These are phyloP conservation scores for Sciurus carolinensis DNA, from an alignment of 2,797 vertebrate species.

Conservation along the genomic window DNA sequence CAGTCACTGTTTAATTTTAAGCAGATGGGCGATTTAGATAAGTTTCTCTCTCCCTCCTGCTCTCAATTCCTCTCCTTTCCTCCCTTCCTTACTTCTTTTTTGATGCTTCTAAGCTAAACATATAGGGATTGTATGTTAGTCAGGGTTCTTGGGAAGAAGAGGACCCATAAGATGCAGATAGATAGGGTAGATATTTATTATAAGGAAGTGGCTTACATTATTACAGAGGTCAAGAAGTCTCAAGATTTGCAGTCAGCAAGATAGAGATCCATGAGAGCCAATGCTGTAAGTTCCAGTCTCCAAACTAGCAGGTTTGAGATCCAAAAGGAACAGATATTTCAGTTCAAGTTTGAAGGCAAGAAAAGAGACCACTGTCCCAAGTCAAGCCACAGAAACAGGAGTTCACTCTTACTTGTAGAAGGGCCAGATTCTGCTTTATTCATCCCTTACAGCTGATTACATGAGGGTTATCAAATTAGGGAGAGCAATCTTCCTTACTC, in stretches of 20 bases:
- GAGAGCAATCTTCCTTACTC: background rate
- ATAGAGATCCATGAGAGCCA: no score
- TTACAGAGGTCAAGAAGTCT: background rate
- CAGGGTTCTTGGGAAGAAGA: background rate
- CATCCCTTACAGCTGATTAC: background rate
- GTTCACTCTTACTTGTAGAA: background rate
- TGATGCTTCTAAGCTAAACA: background rate
- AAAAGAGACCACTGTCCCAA: background rate
- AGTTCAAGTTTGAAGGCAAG: no score
- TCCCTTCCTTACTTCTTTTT: background rate
- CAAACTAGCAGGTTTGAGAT: background rate
- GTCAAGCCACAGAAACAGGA: no score
- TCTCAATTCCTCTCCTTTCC: background rate
- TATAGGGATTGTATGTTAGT: background rate
- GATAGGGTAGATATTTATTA: background rate
- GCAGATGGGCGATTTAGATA: background rate
- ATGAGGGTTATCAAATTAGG: background rate
- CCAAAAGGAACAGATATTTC: background rate
- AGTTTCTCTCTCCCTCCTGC: background rate
- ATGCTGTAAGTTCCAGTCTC: background rate
- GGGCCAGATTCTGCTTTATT: background rate
- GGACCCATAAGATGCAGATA: background rate
- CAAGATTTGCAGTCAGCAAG: background rate
- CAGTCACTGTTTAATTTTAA: conserved; percentile 13
- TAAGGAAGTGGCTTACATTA: background rate